Base-by-base conservation (phyloP, 2,888 invertebrate species). In the Troides oblongomaculatus region DNA sequence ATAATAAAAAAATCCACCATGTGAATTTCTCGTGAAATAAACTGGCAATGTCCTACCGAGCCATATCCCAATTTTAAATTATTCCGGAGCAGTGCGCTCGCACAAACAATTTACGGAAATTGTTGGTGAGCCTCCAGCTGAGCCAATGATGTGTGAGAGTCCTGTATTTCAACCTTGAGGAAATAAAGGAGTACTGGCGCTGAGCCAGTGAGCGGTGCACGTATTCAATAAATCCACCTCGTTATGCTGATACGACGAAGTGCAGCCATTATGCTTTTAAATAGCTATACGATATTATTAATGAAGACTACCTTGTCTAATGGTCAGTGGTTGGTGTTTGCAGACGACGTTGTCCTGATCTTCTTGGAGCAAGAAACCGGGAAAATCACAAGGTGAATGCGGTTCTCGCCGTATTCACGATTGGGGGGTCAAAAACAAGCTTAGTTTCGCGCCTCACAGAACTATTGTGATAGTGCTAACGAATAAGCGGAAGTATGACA, bases 141-240 rank as follows among this genome's bases (percentile, higher is more conserved):
- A 67, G 65, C 69, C 78, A 78, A 75, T 78, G 77, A 76, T 74
- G 77, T 75, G 78, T 77, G 74, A 78, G 77, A 77, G 62, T 69
- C 62, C 69, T 65, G 62, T 66, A 62, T 69, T 69, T 69, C 62
- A 69, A 69, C 64, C 61, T 60, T 64, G 53, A 64, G 43, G 60
- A 46, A 68, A 62, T 62, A 68, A 68, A 68, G 50, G 64, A 61
- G 10, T 46, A 60, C 64, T 69, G 69, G 69, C 69, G 43, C 17
- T 8, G 39, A 60, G 69, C 69, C 69, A 69, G 69, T 50, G 14
- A 30, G 56, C 43, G 21, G 30, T 21, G 58, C 21, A n/a, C 50
- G 60, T 66, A 66, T 60, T 58, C 57, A 62, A 68, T 68, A 67
- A 67, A 67, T 68, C 56, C 57, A 62, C 62, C 30, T 62, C 43